Evolutionary conservation across 35 echinoderm and acorn worm species (phyloP).

Genomic region (Hemicentrotus pulcherrimus): DNA sequence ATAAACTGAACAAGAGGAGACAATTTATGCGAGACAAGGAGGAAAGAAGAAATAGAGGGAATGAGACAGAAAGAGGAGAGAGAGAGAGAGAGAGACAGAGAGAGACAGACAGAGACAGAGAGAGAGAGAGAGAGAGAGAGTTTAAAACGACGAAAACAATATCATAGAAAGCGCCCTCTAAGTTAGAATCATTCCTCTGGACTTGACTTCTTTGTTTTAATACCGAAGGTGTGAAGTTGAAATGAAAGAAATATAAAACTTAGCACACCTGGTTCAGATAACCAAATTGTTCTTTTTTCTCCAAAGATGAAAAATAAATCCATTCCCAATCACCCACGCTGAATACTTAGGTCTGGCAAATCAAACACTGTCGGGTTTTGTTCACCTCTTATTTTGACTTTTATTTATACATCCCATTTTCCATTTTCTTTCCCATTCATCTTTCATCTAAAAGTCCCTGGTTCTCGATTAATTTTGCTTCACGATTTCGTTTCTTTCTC

Average conservation of each 20-base stretch:
- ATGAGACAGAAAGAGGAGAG: no score
- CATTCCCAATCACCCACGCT: not conserved
- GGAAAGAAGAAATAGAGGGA: no score
- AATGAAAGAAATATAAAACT: not conserved
- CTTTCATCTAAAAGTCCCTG: not conserved
- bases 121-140: no score
- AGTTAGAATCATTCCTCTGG: not conserved
- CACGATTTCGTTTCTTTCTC: not conserved
- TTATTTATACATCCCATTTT: not conserved
- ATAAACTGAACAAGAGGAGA: not conserved
- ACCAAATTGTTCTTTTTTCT: not conserved
- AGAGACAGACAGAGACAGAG: no score
- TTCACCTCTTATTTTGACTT: not conserved
- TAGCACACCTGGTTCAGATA: constrained; percentile 9
- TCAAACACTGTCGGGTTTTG: not conserved
- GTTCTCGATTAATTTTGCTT: not conserved
- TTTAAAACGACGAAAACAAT: no score
- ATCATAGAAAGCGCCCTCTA: not conserved
- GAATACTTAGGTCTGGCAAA: not conserved
- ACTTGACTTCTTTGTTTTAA: no score
- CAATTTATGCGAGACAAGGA: not conserved
- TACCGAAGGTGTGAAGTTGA: not conserved
- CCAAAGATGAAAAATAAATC: constrained; percentile 20
- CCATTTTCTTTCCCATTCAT: not conserved
- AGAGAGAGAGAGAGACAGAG: no score